Evolutionary conservation across 2,113 vertebrate genomes (phyloP), one percentile per base, ranked within the genome.

Genomic region (Brachypodius melanocephalos): DNA sequence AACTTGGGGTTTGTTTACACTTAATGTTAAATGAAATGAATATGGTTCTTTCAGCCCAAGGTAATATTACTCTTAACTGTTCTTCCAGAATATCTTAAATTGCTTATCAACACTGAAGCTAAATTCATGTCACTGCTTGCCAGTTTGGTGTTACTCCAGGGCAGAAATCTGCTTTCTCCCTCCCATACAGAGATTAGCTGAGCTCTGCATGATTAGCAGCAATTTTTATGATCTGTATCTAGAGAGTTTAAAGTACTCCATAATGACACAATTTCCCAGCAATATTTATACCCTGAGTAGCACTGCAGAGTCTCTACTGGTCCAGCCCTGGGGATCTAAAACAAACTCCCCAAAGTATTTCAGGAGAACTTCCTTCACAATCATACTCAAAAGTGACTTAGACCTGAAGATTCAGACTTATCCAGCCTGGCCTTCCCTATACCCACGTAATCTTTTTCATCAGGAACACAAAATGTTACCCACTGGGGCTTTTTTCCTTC

Each of bases 21-120:
- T 51, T 59, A 13, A 14, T 0, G 1, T 65, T 57, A 62, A 91
- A 46, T 4, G 4, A 54, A 90, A 76, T 14, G 2, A 79, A 43
- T 21, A 26, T 29, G 21, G 34, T 74, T 71, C 0, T 0, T 45
- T 62, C 65, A 65, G n/a, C 25, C 15, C 57, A 34, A 52, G 28
- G 52, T 84, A 36, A 31, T 63, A 43, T 67, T 73, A 45, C 43
- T 73, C 55, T 43, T 63, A 20, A 43, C 9, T n/a, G 9, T 63
- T 88, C 67, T 69, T 54, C 65, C 61, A 55, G 51, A 75, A 18
- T 80, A 67, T 55, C n/a, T 58, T n/a, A 29, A 69, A 74, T 73
- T 32, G n/a, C 24, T 69, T 66, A 59, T 19, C 43, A 84, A 45
- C 14, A 17, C n/a, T 0, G 4, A n/a, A 62, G 34, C 8, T 46